A percentile compares a stretch with the other conserved stretches of the same genome.
phyloP scores from a whole-genome alignment of 2,888 invertebrate genomes.

The Tinea pellionella region DNA sequence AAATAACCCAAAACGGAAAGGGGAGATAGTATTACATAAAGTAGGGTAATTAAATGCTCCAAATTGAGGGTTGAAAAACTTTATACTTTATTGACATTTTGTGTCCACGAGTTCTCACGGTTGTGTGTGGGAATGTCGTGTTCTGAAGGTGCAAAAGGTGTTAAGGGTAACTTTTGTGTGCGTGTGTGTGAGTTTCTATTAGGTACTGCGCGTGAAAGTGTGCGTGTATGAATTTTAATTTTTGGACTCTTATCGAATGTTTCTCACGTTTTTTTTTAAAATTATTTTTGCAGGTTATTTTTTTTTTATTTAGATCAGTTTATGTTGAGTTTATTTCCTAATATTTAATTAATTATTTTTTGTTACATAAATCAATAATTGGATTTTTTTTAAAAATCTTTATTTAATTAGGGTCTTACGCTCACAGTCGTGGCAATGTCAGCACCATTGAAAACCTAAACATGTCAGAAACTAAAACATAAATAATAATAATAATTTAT shows the following conservation, averaged over 20 bases:
- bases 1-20: constrained; percentile 19
- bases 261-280: neutral
- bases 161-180: constrained; percentile 38
- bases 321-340: no score
- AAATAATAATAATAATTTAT: no score
- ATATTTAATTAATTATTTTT: no score
- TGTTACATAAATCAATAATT: no score
- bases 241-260: neutral
- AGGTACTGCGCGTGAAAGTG: no score
- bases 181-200: constrained; percentile 10
- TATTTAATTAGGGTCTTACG: no score
- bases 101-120: constrained; percentile 43
- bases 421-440: no score
- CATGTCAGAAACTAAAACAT: no score
- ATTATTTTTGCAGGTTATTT: neutral
- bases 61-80: constrained; percentile 27
- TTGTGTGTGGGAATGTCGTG: constrained; percentile 57
- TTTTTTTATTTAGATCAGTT: no score
- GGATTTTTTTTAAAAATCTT: no score
- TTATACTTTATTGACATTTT: constrained; percentile 36
- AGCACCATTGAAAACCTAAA: no score
- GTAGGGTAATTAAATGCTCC: constrained; percentile 35
- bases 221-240: neutral
- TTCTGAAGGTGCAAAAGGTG: constrained; percentile 32
- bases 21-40: constrained; percentile 31